Percentiles rank a stretch among this genome's conserved stretches.
Conservation (phyloP, 2,797 vertebrate species). For the Acipenser transmontanus region DNA sequence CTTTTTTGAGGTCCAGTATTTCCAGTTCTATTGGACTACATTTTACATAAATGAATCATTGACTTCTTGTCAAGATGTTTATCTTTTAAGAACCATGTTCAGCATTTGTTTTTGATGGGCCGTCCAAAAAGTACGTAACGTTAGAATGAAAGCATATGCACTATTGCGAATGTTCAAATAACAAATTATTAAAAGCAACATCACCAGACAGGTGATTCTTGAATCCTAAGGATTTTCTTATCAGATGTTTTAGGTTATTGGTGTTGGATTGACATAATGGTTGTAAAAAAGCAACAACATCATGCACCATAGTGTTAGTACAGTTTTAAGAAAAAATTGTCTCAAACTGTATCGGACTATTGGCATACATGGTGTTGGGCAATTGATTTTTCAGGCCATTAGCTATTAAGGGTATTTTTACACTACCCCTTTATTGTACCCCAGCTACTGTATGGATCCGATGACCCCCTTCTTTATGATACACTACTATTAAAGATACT, state of each 20-base stretch:
- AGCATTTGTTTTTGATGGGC: background rate
- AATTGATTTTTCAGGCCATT: too few relatives aligned
- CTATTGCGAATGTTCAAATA: background rate
- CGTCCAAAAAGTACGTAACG: background rate
- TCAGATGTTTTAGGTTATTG: background rate
- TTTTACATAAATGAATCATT: background rate
- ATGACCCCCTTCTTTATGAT: too few relatives aligned
- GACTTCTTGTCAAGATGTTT: conserved; percentile 2
- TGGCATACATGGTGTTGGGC: too few relatives aligned
- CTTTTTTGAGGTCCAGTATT: background rate
- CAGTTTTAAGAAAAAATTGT: too few relatives aligned
- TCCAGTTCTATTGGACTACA: background rate
- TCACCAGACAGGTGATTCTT: background rate
- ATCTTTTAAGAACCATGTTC: background rate
- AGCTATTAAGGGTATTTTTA: too few relatives aligned
- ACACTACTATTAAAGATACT: too few relatives aligned
- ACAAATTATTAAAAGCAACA: background rate
- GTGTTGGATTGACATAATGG: too few relatives aligned
- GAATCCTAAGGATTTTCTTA: background rate
- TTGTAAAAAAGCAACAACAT: too few relatives aligned
- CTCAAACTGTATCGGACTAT: too few relatives aligned
- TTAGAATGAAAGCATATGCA: background rate
- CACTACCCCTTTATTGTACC: too few relatives aligned
- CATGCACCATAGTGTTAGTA: too few relatives aligned
- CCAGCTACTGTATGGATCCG: too few relatives aligned